Percentiles rank a stretch among this genome's conserved stretches.
Evolutionary conservation across 2,888 invertebrate genomes (phyloP).

Genomic region (Dioctria rufipes): DNA sequence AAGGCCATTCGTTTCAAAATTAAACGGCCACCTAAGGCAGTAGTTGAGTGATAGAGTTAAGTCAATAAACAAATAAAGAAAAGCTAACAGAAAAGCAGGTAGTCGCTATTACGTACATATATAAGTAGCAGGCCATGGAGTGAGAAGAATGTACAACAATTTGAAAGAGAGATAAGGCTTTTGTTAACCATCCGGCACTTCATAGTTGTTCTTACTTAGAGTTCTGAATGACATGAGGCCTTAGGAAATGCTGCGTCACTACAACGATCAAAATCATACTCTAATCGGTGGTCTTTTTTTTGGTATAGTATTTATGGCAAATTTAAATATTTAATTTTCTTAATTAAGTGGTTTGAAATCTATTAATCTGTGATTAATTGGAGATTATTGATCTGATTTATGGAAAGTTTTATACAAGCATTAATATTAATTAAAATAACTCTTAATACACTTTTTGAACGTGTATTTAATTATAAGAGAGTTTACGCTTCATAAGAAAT

Average conservation of each 20-base stretch:
- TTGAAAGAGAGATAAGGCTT: neutral
- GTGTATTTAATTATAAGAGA: too few species aligned
- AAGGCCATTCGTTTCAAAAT: conserved; percentile 33
- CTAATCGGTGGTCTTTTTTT: neutral
- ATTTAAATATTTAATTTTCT: neutral
- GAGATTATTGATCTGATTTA: too few species aligned
- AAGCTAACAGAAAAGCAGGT: too few species aligned
- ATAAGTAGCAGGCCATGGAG: conserved; percentile 2
- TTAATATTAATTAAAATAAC: too few species aligned
- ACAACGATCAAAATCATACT: neutral
- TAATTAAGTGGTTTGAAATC: too few species aligned
- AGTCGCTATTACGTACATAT: neutral
- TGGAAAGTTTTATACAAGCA: too few species aligned
- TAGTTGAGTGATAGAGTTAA: conserved; percentile 36
- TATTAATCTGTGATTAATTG: too few species aligned
- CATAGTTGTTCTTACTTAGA: neutral
- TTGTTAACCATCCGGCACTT: conserved; percentile 24
- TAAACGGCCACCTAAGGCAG: conserved; percentile 46
- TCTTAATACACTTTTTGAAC: too few species aligned
- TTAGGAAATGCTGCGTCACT: conserved; percentile 4
- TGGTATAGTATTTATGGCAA: neutral
- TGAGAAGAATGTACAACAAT: neutral
- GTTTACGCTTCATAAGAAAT: too few species aligned
- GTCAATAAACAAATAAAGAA: conserved; percentile 28
- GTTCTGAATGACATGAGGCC: neutral